Percentiles rank a stretch among this genome's conserved stretches.
phyloP scores from a whole-genome alignment of 2,797 vertebrate genomes.

The Harpia harpyja region DNA sequence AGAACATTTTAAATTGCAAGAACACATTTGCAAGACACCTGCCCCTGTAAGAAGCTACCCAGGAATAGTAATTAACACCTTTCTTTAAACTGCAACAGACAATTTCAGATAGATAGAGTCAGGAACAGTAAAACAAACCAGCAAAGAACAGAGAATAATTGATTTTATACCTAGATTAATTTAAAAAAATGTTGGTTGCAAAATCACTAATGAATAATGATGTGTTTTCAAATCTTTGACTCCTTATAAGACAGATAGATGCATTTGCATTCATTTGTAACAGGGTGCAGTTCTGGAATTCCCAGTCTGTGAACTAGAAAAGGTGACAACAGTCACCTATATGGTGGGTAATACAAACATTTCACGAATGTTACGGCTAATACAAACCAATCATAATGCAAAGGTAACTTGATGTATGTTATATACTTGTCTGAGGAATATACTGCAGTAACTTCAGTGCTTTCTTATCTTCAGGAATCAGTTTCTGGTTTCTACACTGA shows the following conservation, averaged over 20 bases:
- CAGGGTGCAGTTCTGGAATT: neutral
- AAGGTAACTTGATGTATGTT: neutral
- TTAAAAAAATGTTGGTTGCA: neutral
- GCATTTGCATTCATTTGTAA: neutral
- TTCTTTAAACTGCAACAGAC: neutral
- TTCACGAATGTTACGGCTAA: neutral
- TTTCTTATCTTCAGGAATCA: neutral
- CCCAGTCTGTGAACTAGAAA: neutral
- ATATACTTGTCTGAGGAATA: neutral
- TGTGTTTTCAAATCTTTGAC: neutral
- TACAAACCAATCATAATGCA: neutral
- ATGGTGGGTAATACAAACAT: neutral
- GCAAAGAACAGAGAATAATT: neutral
- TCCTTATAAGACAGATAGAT: neutral
- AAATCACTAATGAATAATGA: neutral
- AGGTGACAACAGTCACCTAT: neutral
- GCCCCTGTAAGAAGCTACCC: neutral
- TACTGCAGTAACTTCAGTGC: neutral
- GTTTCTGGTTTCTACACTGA: neutral
- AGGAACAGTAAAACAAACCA: neutral
- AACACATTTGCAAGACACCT: conserved; percentile 27
- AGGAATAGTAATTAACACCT: conserved; percentile 6
- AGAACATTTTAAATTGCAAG: neutral
- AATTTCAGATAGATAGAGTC: neutral
- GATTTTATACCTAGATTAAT: neutral